phyloP scores from a whole-genome alignment of 2,888 invertebrate genomes.

The Torymus auratus region DNA sequence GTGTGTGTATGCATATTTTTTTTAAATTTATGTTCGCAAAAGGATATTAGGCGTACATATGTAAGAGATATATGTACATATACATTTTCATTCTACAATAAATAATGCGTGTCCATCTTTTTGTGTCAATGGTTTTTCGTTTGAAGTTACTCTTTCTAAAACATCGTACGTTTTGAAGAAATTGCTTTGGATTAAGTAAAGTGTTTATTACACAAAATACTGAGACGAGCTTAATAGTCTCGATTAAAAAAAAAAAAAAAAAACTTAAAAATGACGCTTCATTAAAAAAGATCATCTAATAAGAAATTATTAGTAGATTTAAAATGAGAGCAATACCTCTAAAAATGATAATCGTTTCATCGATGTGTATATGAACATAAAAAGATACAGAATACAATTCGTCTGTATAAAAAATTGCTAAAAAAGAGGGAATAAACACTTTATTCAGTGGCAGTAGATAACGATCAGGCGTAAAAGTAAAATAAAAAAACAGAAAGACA shows the following conservation, averaged over 20 bases:
- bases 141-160: not conserved
- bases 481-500: conserved; percentile 6
- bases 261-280: conserved; percentile 15
- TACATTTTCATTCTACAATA: not conserved
- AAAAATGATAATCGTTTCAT: not conserved
- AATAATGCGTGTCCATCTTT: conserved; percentile 20
- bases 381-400: not conserved
- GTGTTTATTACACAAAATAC: conserved; percentile 4
- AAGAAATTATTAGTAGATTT: conserved; percentile 3
- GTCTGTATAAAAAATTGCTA: conserved; percentile 26
- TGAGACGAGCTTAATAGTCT: not conserved
- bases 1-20: conserved; percentile 42
- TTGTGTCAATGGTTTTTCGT: conserved; percentile 25
- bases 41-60: conserved; percentile 22
- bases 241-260: not conserved
- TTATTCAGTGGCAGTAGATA: conserved; percentile 38
- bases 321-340: not conserved
- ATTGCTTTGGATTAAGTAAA: not conserved
- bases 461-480: conserved; percentile 25
- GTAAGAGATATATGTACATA: conserved; percentile 11
- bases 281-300: not conserved
- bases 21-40: conserved; percentile 26
- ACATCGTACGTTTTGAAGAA: no score
- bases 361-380: not conserved
- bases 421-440: conserved; percentile 30